Evolutionary conservation across 2,888 invertebrate genomes (phyloP).

Genomic region (Drosophila hamatofila): DNA sequence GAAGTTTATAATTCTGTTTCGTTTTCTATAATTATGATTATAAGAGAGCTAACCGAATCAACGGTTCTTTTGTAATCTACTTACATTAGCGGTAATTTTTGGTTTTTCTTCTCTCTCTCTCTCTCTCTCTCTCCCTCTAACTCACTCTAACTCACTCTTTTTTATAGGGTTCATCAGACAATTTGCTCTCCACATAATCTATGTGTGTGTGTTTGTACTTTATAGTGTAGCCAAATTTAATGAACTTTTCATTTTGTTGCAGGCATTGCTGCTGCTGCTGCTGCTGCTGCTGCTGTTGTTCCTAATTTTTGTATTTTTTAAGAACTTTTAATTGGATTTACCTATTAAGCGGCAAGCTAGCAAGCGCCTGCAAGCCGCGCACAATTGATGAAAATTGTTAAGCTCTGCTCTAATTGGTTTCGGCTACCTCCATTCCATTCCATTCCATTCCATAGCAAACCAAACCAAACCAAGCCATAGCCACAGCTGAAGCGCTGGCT

Average conservation of each 20-base stretch:
- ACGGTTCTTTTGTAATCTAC: constrained; percentile 66
- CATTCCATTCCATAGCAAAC: constrained; percentile 6
- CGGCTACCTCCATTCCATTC: constrained; percentile 55
- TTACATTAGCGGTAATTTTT: constrained; percentile 63
- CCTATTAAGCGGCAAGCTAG: constrained; percentile 62
- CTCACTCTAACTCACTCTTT: neutral
- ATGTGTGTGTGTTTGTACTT: neutral
- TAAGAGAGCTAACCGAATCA: constrained; percentile 43
- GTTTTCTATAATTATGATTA: constrained; percentile 43
- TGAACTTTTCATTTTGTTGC: constrained; percentile 55
- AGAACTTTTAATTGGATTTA: constrained; percentile 72
- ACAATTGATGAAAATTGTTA: constrained; percentile 71
- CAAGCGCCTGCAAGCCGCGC: constrained; percentile 31
- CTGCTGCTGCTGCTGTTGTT: constrained; percentile 11
- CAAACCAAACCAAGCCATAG: constrained; percentile 14
- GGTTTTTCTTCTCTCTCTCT: neutral
- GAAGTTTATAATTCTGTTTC: constrained; percentile 24
- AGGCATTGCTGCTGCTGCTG: constrained; percentile 5
- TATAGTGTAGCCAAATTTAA: constrained; percentile 54
- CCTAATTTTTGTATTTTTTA: constrained; percentile 29
- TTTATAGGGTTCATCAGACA: constrained; percentile 45
- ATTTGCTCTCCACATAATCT: constrained; percentile 8
- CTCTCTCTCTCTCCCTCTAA: neutral
- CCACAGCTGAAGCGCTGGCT: neutral
- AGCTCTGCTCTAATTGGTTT: constrained; percentile 69